A percentile compares a stretch with the other conserved stretches of the same genome.
Evolutionary conservation across 1,140 invertebrate genomes (phyloP).

Genomic region (Danaus melanippus): DNA sequence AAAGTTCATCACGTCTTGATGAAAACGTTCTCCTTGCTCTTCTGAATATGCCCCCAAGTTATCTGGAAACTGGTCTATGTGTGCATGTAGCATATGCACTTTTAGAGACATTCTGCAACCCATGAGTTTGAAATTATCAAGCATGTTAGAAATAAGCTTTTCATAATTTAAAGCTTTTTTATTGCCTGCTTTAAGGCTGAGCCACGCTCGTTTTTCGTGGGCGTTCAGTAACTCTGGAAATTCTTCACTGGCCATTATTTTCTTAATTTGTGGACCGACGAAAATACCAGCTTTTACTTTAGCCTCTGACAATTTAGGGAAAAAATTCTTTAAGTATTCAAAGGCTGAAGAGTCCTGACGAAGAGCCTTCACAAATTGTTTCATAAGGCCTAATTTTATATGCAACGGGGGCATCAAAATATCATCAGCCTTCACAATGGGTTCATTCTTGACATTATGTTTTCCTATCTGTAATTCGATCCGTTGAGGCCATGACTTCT

Average conservation of each 20-base stretch:
- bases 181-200: too few relatives aligned
- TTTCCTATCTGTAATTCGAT: conserved; percentile 10
- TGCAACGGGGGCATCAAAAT: conserved; percentile 10
- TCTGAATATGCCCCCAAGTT: conserved; percentile 46
- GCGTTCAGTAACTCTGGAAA: conserved; percentile 1
- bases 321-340: conserved; percentile 5
- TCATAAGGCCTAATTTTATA: conserved; percentile 13
- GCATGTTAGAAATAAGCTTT: conserved; percentile 4
- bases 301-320: conserved; percentile 7
- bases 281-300: conserved; percentile 9
- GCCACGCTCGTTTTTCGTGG: conserved; percentile 1
- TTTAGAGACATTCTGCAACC: conserved; percentile 44
- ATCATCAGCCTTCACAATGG: conserved; percentile 12
- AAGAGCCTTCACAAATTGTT: conserved; percentile 12
- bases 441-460: conserved; percentile 13
- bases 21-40: conserved; percentile 33
- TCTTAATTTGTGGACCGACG: conserved; percentile 6
- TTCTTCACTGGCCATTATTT: conserved; percentile 1
- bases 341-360: conserved; percentile 6
- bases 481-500: too few relatives aligned
- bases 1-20: conserved; percentile 50
- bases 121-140: conserved; percentile 26
- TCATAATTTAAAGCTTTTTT: too few relatives aligned
- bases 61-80: conserved; percentile 45
- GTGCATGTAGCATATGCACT: conserved; percentile 28